These are phyloP conservation scores for Tenthredo mesomela DNA, from an alignment of 2,888 invertebrate species.

Conservation along the genomic window DNA sequence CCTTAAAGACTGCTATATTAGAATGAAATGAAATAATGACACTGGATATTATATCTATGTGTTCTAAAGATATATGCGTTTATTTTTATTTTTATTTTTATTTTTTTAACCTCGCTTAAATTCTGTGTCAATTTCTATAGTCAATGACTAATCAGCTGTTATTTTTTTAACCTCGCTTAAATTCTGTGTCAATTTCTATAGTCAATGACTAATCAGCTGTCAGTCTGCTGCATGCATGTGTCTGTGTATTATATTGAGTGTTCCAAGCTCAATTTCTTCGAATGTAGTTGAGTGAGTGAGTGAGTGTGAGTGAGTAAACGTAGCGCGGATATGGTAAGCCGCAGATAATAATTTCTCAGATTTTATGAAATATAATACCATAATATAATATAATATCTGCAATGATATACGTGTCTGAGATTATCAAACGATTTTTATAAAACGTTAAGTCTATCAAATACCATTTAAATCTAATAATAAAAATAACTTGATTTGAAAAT, in stretches of 20 bases:
- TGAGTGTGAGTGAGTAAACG: neutral
- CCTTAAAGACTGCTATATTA: too few relatives aligned
- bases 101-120: neutral
- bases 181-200: neutral
- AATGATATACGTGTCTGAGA: neutral
- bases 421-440: neutral
- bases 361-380: constrained; percentile 24
- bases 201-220: constrained; percentile 26
- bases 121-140: neutral
- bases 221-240: neutral
- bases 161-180: neutral
- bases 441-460: neutral
- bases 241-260: neutral
- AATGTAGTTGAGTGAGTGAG: too few relatives aligned
- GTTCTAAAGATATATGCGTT: neutral
- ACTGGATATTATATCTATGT: too few relatives aligned
- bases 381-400: too few relatives aligned
- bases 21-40: too few relatives aligned
- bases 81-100: neutral
- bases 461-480: neutral
- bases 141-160: constrained; percentile 30
- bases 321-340: neutral
- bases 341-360: neutral
- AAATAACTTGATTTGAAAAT: neutral
- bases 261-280: constrained; percentile 33